Evolutionary conservation across 2,888 invertebrate species (phyloP), one percentile per base, ranked within the genome.

Genomic region (Heliconius hortense): DNA sequence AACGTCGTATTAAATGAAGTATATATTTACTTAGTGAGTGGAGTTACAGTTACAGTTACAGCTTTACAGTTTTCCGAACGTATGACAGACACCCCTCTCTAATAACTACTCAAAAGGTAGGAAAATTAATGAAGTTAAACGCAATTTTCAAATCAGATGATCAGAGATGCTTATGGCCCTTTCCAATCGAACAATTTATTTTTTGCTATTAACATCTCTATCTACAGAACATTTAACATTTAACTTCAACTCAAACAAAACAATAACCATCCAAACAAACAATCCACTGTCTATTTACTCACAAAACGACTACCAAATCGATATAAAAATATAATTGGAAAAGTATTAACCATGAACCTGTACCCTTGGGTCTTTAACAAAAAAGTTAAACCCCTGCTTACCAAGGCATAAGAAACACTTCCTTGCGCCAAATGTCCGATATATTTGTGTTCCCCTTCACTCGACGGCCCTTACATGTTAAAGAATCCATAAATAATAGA

Each of bases 401-500:
- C 67, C 82, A 87, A 85, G 80, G 88, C 90, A 88, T 85, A 91
- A 91, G 89, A 86, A 91, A 91, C 87, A 93, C 92, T 91, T 92
- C 91, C 90, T 91, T 84, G 85, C 83, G 87, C 92, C 93, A 93
- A 93, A 92, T 92, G 93, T 92, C 90, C 91, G 86, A 87, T 87
- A 81, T 85, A 84, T 84, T 84, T 84, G 83, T 82, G 82, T 84
- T 81, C 83, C 86, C 82, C 86, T 82, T 83, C 86, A 85, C 86
- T 83, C 88, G 82, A 88, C 83, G 84, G 88, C 88, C 90, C 93
- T 93, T 92, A 92, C 93, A 91, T 93, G 94, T 93, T 93, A 90
- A 93, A 93, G 94, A 94, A 93, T 92, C 94, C 94, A 93, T 94
- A 92, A 94, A 93, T 94, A 94, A 93, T 94, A 93, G 89, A 94